Percentiles rank a stretch among this genome's conserved stretches.
Conservation (phyloP, 2,113 vertebrate genomes). For the Rhombomys opimus region DNA sequence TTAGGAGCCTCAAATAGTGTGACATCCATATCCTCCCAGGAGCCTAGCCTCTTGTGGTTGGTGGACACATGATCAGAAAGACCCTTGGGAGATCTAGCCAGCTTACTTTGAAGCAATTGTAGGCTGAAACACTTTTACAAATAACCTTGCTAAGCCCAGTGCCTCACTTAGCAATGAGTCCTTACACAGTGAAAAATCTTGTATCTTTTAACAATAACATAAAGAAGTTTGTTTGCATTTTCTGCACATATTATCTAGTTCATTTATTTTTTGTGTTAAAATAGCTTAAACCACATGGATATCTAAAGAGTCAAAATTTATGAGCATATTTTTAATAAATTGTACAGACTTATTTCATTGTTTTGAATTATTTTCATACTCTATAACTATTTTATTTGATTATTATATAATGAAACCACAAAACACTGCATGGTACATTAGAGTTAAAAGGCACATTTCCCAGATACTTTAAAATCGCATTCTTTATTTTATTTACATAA, state of each 20-base stretch:
- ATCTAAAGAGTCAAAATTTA: background rate
- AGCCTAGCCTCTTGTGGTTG: too few species aligned
- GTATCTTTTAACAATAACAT: slow-evolving; percentile 25
- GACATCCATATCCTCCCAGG: too few species aligned
- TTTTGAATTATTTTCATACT: slow-evolving; percentile 14
- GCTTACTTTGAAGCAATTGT: slow-evolving; percentile 28
- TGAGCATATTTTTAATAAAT: slow-evolving; percentile 19
- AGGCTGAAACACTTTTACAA: background rate
- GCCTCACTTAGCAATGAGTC: background rate
- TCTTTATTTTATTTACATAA: background rate
- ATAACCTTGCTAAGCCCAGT: background rate
- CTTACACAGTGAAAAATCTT: background rate
- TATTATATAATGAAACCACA: background rate
- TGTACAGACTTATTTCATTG: background rate
- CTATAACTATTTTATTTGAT: background rate
- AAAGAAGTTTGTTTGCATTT: slow-evolving; percentile 31
- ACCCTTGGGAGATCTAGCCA: background rate
- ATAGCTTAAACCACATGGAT: background rate
- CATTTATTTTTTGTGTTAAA: background rate
- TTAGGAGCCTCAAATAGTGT: too few species aligned
- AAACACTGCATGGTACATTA: background rate
- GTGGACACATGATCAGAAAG: background rate
- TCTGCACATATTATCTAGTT: background rate
- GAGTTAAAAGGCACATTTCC: background rate
- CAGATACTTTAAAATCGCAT: background rate